These are phyloP conservation scores for Remorina albescens DNA, from an alignment of 2,797 vertebrate species.

Conservation along the genomic window DNA sequence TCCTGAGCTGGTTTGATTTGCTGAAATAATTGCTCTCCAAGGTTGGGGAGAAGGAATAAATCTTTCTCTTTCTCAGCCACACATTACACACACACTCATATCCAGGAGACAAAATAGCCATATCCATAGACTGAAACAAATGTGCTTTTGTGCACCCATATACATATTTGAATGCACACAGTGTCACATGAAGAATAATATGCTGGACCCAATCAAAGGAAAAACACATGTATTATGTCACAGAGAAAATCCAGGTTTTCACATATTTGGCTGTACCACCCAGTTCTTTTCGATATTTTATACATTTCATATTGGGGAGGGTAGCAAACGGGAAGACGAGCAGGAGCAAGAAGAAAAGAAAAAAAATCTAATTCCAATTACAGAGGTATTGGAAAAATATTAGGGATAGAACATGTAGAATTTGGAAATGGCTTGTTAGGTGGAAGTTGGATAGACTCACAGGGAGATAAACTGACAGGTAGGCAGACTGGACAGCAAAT, in stretches of 20 bases:
- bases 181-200: conserved; percentile 9
- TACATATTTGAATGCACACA: background rate
- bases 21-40: conserved; percentile 61
- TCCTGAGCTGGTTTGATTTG: conserved; percentile 48
- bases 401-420: background rate
- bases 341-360: background rate
- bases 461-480: conserved; percentile 14
- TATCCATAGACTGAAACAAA: conserved; percentile 4
- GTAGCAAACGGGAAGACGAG: background rate
- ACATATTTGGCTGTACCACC: background rate
- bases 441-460: background rate
- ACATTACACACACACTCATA: conserved; percentile 1
- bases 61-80: conserved; percentile 27
- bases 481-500: conserved; percentile 1
- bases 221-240: conserved; percentile 22
- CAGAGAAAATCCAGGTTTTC: conserved; percentile 3
- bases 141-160: background rate
- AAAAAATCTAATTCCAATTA: background rate
- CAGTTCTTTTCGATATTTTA: background rate
- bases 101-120: background rate
- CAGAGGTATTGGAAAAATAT: background rate
- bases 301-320: no score
- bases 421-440: conserved; percentile 1
- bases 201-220: conserved; percentile 35
- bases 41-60: conserved; percentile 55